Evolutionary conservation across 2,797 vertebrate genomes (phyloP).

Genomic region (Anguilla obscura): DNA sequence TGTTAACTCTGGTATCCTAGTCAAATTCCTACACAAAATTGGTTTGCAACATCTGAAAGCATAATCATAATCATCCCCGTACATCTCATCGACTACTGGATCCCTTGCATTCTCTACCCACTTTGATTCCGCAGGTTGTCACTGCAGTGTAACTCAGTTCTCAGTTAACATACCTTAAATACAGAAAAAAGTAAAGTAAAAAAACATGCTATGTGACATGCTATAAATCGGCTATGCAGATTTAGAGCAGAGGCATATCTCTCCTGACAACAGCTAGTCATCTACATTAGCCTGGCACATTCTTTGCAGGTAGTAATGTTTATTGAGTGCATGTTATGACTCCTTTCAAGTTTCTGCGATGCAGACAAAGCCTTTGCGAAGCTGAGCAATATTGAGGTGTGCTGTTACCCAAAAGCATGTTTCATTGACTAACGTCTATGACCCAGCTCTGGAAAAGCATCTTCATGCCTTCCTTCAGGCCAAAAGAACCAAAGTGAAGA

Average conservation of each 20-base stretch:
- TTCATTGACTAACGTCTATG: neutral
- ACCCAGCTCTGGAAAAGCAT: neutral
- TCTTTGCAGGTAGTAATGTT: neutral
- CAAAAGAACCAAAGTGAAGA: neutral
- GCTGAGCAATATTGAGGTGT: too few relatives aligned
- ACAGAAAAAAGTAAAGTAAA: neutral
- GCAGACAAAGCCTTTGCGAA: neutral
- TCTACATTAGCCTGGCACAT: neutral
- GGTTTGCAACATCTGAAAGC: neutral
- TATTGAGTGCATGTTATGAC: too few relatives aligned
- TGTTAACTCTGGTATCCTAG: neutral
- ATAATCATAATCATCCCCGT: neutral
- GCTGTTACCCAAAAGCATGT: neutral
- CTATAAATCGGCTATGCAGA: too few relatives aligned
- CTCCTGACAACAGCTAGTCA: too few relatives aligned
- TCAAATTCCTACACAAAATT: neutral
- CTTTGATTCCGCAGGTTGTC: neutral
- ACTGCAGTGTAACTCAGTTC: neutral
- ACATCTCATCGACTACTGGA: neutral
- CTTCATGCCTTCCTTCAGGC: neutral
- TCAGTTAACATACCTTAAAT: constrained; percentile 1
- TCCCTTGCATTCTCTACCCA: neutral
- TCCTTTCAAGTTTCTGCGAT: neutral
- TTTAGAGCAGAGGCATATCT: neutral
- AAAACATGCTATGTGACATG: neutral